Conservation (phyloP, 1,140 invertebrate species). For the Manduca sexta region DNA sequence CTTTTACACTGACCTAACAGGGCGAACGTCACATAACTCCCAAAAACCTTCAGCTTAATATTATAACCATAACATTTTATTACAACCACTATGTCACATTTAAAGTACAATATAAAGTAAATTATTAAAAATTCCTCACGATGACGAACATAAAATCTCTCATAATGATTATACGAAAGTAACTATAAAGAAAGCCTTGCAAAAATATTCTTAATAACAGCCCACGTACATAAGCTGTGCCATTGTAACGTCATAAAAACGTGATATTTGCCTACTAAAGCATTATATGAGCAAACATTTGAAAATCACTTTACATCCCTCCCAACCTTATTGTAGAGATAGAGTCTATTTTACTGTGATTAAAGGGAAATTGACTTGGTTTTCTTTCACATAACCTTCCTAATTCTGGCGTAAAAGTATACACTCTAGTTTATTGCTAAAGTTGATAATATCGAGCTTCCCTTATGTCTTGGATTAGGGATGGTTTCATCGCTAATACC, state of each 20-base stretch:
- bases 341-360: slow-evolving; percentile 23
- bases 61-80: too few relatives aligned
- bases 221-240: slow-evolving; percentile 53
- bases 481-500: slow-evolving; percentile 38
- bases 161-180: slow-evolving; percentile 1
- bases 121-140: slow-evolving; percentile 28
- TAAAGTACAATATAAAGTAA: slow-evolving; percentile 61
- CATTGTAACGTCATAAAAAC: slow-evolving; percentile 66
- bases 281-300: slow-evolving; percentile 46
- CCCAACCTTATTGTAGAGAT: slow-evolving; percentile 29
- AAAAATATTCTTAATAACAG: slow-evolving; percentile 60
- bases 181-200: slow-evolving; percentile 17
- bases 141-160: too few relatives aligned
- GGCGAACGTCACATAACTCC: too few relatives aligned
- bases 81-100: too few relatives aligned
- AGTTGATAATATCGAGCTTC: slow-evolving; percentile 44
- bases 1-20: too few relatives aligned
- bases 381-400: slow-evolving; percentile 36
- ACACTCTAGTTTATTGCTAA: slow-evolving; percentile 66
- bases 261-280: slow-evolving; percentile 65
- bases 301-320: slow-evolving; percentile 16
- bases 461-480: too few relatives aligned
- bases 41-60: too few relatives aligned
- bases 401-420: slow-evolving; percentile 65
- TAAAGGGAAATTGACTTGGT: slow-evolving; percentile 9